A percentile compares a stretch with the other conserved stretches of the same genome.
These are phyloP conservation scores for Crematogaster levior DNA, from an alignment of 2,888 invertebrate species.

Conservation along the genomic window DNA sequence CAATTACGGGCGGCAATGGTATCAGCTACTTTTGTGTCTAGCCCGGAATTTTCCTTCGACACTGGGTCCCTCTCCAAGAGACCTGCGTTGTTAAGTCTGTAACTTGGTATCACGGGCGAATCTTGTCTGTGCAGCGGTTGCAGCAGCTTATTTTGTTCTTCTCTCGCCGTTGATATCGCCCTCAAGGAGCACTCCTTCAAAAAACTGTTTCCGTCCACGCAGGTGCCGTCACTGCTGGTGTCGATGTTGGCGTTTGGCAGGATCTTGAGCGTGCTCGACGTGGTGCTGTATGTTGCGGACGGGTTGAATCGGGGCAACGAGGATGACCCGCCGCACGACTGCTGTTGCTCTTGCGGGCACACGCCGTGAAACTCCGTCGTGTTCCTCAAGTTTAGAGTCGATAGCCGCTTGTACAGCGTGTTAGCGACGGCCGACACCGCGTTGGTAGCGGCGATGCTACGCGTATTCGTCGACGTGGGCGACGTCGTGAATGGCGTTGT, in stretches of 20 bases:
- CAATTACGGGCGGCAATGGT: constrained; percentile 74
- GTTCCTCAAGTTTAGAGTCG: constrained; percentile 76
- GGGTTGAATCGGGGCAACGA: constrained; percentile 58
- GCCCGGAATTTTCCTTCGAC: constrained; percentile 75
- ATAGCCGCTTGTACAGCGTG: constrained; percentile 77
- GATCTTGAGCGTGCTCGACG: constrained; percentile 78
- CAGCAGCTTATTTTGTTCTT: constrained; percentile 21
- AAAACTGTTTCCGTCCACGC: constrained; percentile 57
- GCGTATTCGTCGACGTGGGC: constrained; percentile 57
- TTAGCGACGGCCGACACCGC: constrained; percentile 70
- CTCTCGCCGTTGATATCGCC: constrained; percentile 2
- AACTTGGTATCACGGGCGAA: constrained; percentile 55
- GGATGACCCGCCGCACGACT: constrained; percentile 50
- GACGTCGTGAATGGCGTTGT: constrained; percentile 71
- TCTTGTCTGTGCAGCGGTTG: constrained; percentile 22
- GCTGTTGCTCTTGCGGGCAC: constrained; percentile 63
- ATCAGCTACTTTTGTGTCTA: constrained; percentile 73
- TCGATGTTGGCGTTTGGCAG: constrained; percentile 70
- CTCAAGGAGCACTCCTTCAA: neutral
- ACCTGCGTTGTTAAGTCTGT: constrained; percentile 77
- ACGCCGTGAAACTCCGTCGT: constrained; percentile 76
- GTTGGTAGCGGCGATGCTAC: constrained; percentile 39
- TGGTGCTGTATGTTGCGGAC: constrained; percentile 66
- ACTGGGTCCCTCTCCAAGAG: constrained; percentile 51
- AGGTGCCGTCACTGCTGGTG: constrained; percentile 59